These are phyloP conservation scores for Pangasius larnaudii DNA, from an alignment of 2,797 vertebrate genomes.

Conservation along the genomic window DNA sequence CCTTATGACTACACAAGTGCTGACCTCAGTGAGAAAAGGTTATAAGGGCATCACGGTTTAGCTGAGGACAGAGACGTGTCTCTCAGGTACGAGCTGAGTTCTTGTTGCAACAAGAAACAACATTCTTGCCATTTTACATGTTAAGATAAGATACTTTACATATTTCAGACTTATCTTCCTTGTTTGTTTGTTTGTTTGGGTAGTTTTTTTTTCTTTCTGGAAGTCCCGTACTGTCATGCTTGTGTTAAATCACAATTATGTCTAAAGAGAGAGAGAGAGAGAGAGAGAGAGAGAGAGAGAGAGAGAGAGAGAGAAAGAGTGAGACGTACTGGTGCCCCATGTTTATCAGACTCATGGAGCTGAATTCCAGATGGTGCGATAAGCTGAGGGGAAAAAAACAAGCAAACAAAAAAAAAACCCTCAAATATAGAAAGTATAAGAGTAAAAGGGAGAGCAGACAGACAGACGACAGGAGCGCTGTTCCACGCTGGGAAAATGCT, in stretches of 20 bases:
- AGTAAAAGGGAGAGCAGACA: constrained; percentile 64
- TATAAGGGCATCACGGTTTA: constrained; percentile 71
- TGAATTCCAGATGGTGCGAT: constrained; percentile 78
- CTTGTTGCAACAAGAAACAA: constrained; percentile 65
- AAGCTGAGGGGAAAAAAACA: constrained; percentile 69
- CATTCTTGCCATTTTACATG: constrained; percentile 68
- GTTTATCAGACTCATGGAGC: constrained; percentile 74
- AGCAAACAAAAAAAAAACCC: constrained; percentile 73
- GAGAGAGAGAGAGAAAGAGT: constrained; percentile 45
- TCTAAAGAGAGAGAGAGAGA: constrained; percentile 55
- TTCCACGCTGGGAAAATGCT: constrained; percentile 43
- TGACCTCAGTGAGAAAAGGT: constrained; percentile 73
- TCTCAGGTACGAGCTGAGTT: constrained; percentile 62
- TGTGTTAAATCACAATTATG: constrained; percentile 69
- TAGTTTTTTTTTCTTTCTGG: constrained; percentile 54
- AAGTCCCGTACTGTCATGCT: constrained; percentile 67
- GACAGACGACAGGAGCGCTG: constrained; percentile 62
- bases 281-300: constrained; percentile 60
- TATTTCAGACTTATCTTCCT: constrained; percentile 72
- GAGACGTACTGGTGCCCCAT: constrained; percentile 68
- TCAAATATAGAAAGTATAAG: constrained; percentile 73
- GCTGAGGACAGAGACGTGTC: constrained; percentile 73
- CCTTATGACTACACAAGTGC: not conserved
- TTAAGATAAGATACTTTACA: constrained; percentile 74
- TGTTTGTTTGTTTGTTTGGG: constrained; percentile 79